Percentiles rank a stretch among this genome's conserved stretches.
Conservation (phyloP, 2,113 vertebrate genomes). For the Origma solitaria region DNA sequence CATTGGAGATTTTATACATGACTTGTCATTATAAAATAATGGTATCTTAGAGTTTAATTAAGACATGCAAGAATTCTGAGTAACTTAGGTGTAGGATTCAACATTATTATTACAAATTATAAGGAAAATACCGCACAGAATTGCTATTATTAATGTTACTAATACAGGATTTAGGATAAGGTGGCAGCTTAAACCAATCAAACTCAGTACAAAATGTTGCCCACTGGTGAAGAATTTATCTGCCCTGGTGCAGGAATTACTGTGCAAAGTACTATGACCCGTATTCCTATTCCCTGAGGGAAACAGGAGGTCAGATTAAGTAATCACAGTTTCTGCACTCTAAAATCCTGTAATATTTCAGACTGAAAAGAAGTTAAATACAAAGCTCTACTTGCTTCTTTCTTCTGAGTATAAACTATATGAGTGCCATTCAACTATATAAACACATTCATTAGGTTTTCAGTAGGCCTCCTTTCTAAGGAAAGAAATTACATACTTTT, state of each 20-base stretch:
- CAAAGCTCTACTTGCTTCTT: slow-evolving; percentile 23
- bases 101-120: not conserved
- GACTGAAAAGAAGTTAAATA: slow-evolving; percentile 42
- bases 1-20: not conserved
- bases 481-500: slow-evolving; percentile 60
- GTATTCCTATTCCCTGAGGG: too few species aligned
- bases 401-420: slow-evolving; percentile 39
- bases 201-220: not conserved
- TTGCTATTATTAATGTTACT: not conserved
- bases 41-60: slow-evolving; percentile 2
- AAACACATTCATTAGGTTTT: slow-evolving; percentile 60
- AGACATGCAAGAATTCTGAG: not conserved
- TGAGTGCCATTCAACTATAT: slow-evolving; percentile 29
- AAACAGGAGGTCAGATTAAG: slow-evolving; percentile 7
- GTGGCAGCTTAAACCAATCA: not conserved
- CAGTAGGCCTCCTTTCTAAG: slow-evolving; percentile 31
- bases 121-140: not conserved
- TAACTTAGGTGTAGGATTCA: not conserved
- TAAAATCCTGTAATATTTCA: slow-evolving; percentile 50
- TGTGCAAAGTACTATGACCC: slow-evolving; percentile 19
- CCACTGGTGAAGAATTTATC: not conserved
- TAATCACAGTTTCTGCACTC: not conserved
- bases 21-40: slow-evolving; percentile 9
- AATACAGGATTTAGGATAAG: not conserved
- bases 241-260: slow-evolving; percentile 9